phyloP scores from a whole-genome alignment of 2,113 vertebrate species.

The Eretmochelys imbricata region DNA sequence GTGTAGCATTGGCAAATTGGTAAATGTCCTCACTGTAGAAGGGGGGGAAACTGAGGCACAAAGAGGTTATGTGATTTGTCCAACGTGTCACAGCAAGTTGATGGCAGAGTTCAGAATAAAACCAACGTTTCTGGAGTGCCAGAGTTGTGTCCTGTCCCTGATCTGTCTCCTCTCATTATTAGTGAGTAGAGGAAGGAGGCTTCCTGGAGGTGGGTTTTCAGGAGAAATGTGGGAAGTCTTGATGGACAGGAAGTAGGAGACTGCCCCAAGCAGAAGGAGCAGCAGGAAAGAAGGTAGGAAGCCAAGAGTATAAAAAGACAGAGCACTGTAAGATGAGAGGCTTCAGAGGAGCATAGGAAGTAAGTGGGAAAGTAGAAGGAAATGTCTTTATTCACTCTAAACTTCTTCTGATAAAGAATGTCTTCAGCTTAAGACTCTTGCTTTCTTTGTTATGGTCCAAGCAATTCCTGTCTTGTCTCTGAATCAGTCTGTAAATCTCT shows the following conservation, averaged over 20 bases:
- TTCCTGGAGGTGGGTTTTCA: not conserved
- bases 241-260: not conserved
- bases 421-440: not conserved
- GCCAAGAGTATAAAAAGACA: not conserved
- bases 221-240: not conserved
- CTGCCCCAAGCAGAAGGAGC: not conserved
- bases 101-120: not conserved
- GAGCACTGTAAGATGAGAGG: not conserved
- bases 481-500: not conserved
- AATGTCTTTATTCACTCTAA: not conserved
- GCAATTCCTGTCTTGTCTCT: not conserved
- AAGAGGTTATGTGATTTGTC: not conserved
- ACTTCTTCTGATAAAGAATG: not conserved
- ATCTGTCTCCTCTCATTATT: not conserved
- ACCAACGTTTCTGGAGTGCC: not conserved
- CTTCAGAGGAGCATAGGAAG: fast-evolving
- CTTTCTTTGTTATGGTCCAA: not conserved
- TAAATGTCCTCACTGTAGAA: not conserved
- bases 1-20: not conserved
- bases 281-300: not conserved
- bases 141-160: too few species aligned
- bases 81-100: not conserved
- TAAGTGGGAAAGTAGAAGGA: not conserved
- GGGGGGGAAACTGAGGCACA: not conserved
- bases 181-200: not conserved